Base-by-base conservation (phyloP, 2,113 vertebrate species). In the Petaurus breviceps region DNA sequence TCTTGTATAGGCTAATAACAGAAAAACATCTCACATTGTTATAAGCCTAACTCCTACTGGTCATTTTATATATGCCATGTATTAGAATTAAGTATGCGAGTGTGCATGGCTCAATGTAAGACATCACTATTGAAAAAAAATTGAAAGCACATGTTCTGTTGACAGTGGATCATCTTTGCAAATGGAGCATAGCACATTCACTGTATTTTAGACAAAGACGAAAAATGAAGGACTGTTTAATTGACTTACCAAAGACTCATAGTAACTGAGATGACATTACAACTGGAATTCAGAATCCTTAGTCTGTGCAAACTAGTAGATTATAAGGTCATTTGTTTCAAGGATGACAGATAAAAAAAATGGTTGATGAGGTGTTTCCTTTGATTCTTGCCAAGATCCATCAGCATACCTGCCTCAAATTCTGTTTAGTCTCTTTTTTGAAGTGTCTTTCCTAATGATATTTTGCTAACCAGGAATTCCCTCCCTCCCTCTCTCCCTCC, bases 371-470 rank as follows among this genome's bases (percentile, higher is more conserved):
- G 43, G 16, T 49, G 84, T 93, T 90, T 95, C 89, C 37, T 49
- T 94, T 61, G 51, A 1, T 11, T 96, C 8, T 84, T 53, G 51
- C 50, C 52, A 89, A 93, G 7, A 2, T 68, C 77, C 52, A 77
- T 52, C 91, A 0, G 0, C 47, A 77, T 94, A 51, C 92, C 46
- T 26, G 93, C 37, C 55, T 92, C 55, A 54, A 28, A 84, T 77
- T 51, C 90, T 50, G 31, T 54, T 46, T 90, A 77, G 51, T 47
- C 92, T 95, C 50, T 91, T 91, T 91, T 84, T 68, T 90, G 90
- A 51, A 8, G n/a, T n/a, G 26, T 10, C 2, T 43, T 94, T 95
- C 52, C 53, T 55, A 84, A 84, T 54, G n/a, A 51, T 51, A 31
- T 47, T 55, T 9, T 31, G 2, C 43, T 93, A 24, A 16, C 8